phyloP scores from a whole-genome alignment of 2,797 vertebrate genomes.

The Leptatherina wallacei region DNA sequence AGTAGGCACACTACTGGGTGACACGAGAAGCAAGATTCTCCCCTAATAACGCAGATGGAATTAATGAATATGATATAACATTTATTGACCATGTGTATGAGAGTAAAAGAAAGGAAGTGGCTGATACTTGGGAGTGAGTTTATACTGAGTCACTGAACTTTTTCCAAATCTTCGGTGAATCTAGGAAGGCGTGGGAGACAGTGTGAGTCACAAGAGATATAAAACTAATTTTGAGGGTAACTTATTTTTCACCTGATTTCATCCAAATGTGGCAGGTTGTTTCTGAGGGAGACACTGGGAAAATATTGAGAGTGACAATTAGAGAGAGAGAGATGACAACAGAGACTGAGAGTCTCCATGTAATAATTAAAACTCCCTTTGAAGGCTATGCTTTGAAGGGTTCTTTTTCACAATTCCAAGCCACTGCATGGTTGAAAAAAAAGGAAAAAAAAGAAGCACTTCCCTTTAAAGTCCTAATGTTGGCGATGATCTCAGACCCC shows the following conservation, averaged over 20 bases:
- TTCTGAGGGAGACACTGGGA: conserved; percentile 13
- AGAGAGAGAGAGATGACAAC: conserved; percentile 30
- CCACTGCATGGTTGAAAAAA: not conserved
- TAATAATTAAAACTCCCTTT: conserved; percentile 70
- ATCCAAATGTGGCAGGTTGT: conserved; percentile 49
- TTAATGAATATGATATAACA: too few species aligned
- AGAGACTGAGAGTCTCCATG: conserved; percentile 45
- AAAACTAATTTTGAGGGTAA: conserved; percentile 48
- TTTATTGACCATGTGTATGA: too few species aligned
- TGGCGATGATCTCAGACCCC: conserved; percentile 54
- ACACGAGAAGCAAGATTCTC: too few species aligned
- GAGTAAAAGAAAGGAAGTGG: too few species aligned
- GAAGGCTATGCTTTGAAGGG: conserved; percentile 66
- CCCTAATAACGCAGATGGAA: too few species aligned
- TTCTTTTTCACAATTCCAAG: conserved; percentile 43
- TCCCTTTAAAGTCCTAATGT: conserved; percentile 44
- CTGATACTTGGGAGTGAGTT: too few species aligned
- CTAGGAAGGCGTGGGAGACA: conserved; percentile 16
- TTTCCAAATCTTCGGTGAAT: conserved; percentile 31
- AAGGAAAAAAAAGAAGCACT: conserved; percentile 27
- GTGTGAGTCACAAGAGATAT: conserved; percentile 42
- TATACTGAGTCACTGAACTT: conserved; percentile 8
- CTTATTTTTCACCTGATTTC: conserved; percentile 54
- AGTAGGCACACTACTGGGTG: too few species aligned
- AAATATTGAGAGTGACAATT: conserved; percentile 9